Conservation (phyloP, 2,888 invertebrate genomes). For the Danaus chrysippus region DNA sequence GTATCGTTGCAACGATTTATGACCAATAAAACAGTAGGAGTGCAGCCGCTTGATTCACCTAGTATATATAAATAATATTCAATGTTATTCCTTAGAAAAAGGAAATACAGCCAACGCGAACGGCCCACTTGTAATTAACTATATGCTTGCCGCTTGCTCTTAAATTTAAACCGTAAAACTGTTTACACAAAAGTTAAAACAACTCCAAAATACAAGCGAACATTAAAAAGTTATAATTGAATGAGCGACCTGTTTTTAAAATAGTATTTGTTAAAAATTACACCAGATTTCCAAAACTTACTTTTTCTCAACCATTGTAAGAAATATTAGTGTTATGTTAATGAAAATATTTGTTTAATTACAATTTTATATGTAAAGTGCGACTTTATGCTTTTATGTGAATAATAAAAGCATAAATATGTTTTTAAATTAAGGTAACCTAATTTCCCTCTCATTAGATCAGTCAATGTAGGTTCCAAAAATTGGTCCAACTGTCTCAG, state of each 20-base stretch:
- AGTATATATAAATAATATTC: neutral
- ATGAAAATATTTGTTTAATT: no score
- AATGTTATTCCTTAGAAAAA: neutral
- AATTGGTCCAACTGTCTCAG: no score
- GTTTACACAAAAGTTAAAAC: slow-evolving; percentile 2
- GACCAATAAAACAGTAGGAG: neutral
- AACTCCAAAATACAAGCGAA: neutral
- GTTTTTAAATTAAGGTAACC: no score
- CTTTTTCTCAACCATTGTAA: no score
- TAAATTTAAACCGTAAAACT: neutral
- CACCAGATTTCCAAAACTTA: neutral
- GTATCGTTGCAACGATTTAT: neutral
- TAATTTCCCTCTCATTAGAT: no score
- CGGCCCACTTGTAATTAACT: slow-evolving; percentile 1
- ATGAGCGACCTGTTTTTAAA: neutral
- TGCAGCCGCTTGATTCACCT: neutral
- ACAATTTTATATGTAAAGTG: no score
- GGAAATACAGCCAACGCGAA: neutral
- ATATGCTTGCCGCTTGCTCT: neutral
- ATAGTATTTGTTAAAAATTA: neutral
- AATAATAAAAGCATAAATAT: no score
- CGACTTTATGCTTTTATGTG: no score
- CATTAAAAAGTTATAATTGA: neutral
- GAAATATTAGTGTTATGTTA: no score
- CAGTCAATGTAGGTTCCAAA: no score